These are phyloP conservation scores for Tromatobia lineatoria DNA, from an alignment of 2,888 invertebrate species.

Conservation along the genomic window DNA sequence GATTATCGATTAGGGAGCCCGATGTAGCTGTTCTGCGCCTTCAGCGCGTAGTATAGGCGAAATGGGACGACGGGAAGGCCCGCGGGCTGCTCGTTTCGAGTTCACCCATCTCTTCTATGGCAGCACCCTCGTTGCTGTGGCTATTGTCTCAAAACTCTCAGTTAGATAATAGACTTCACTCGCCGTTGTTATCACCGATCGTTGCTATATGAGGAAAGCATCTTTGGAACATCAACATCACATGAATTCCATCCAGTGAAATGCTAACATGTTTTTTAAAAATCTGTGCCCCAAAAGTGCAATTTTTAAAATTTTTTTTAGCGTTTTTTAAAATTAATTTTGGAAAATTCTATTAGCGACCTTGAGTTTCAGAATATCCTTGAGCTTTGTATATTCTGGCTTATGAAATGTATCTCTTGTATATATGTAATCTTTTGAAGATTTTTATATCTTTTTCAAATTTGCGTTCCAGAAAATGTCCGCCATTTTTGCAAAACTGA, in stretches of 20 bases:
- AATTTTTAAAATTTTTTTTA: neutral
- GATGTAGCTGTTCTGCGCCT: slow-evolving; percentile 59
- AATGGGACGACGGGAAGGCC: slow-evolving; percentile 67
- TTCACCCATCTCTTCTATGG: slow-evolving; percentile 47
- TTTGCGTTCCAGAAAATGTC: too few relatives aligned
- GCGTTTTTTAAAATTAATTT: neutral
- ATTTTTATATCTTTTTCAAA: too few relatives aligned
- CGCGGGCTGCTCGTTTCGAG: slow-evolving; percentile 65
- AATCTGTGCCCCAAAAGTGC: too few relatives aligned
- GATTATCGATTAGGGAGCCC: slow-evolving; percentile 66
- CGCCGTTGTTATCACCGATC: slow-evolving; percentile 56
- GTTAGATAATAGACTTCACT: slow-evolving; percentile 65
- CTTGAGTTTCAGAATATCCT: too few relatives aligned
- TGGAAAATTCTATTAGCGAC: neutral
- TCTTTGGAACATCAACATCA: slow-evolving; percentile 44
- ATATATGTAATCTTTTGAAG: too few relatives aligned
- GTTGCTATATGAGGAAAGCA: slow-evolving; percentile 15
- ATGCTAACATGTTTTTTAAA: neutral
- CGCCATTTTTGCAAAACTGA: too few relatives aligned
- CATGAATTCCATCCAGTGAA: neutral
- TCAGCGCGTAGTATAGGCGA: slow-evolving; percentile 56
- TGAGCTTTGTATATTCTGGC: too few relatives aligned
- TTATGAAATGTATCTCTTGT: too few relatives aligned
- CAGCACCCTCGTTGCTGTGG: slow-evolving; percentile 47
- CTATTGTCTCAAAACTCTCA: slow-evolving; percentile 65